Evolutionary conservation across 2,113 vertebrate species (phyloP).

Genomic region (Platysternon megacephalum): DNA sequence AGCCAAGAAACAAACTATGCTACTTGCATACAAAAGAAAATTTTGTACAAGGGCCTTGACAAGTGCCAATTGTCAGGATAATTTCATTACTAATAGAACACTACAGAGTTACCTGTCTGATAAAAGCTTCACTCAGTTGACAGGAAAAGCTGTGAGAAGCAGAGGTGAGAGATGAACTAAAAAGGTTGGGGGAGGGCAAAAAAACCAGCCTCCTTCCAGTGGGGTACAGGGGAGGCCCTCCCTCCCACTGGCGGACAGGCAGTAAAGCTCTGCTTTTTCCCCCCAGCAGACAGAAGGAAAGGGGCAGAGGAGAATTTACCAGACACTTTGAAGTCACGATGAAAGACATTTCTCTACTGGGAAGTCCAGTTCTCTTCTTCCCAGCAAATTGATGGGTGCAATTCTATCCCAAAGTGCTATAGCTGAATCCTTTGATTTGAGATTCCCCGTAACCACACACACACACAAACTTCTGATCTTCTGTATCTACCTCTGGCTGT

Average conservation of each 20-base stretch:
- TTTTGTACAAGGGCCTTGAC: neutral
- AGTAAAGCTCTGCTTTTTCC: neutral
- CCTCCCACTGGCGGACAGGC: neutral
- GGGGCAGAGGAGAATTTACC: neutral
- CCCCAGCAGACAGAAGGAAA: neutral
- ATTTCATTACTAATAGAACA: neutral
- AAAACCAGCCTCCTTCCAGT: rapidly evolving
- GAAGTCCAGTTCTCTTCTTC: neutral
- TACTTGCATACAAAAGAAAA: neutral
- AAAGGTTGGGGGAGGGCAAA: rapidly evolving
- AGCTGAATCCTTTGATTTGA: neutral
- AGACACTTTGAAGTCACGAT: neutral
- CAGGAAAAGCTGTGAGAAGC: rapidly evolving
- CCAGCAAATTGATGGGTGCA: neutral
- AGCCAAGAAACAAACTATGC: neutral
- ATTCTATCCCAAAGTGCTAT: neutral
- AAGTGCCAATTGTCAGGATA: rapidly evolving
- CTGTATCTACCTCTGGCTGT: neutral
- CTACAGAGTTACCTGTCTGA: neutral
- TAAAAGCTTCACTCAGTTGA: neutral
- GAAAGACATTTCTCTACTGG: neutral
- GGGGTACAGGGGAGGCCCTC: neutral
- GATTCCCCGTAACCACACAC: neutral
- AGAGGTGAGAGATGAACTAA: neutral
- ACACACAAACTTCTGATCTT: neutral